These are phyloP conservation scores for Alentia gelatinosa DNA, from an alignment of 2,888 invertebrate species.

Conservation along the genomic window DNA sequence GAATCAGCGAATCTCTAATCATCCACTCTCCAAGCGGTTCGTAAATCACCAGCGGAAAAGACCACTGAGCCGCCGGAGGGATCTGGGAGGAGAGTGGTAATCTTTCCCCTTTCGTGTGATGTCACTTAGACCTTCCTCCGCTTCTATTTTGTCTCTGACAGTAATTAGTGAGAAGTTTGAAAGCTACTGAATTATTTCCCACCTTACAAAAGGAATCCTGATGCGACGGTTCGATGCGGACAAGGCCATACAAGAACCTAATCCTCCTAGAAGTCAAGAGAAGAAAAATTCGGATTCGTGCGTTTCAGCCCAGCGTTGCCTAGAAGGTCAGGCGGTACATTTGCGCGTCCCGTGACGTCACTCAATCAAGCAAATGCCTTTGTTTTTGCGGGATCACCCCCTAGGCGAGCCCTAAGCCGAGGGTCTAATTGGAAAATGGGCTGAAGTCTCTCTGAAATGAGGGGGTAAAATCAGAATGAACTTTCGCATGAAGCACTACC, in stretches of 20 bases:
- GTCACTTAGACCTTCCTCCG: not conserved
- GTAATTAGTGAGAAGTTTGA: not conserved
- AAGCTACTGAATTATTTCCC: not conserved
- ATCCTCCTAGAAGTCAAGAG: not conserved
- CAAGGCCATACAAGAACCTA: not conserved
- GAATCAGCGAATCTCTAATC: not conserved
- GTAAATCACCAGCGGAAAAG: not conserved
- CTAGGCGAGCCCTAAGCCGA: too few species aligned
- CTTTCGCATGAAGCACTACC: not conserved
- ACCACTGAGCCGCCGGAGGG: not conserved
- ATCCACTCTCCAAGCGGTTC: not conserved
- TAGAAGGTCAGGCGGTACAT: not conserved
- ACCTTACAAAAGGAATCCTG: not conserved
- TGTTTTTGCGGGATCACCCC: not conserved
- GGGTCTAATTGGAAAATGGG: conserved; percentile 11
- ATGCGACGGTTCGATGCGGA: not conserved
- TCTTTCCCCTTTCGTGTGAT: not conserved
- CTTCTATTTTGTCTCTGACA: not conserved
- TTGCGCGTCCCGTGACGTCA: not conserved
- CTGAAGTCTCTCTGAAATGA: not conserved
- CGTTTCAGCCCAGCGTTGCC: not conserved
- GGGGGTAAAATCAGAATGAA: not conserved
- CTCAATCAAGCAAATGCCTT: not conserved
- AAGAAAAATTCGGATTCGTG: not conserved
- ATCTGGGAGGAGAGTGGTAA: not conserved